phyloP scores from a whole-genome alignment of 2,888 invertebrate species.

The Plemyria rubiginata region DNA sequence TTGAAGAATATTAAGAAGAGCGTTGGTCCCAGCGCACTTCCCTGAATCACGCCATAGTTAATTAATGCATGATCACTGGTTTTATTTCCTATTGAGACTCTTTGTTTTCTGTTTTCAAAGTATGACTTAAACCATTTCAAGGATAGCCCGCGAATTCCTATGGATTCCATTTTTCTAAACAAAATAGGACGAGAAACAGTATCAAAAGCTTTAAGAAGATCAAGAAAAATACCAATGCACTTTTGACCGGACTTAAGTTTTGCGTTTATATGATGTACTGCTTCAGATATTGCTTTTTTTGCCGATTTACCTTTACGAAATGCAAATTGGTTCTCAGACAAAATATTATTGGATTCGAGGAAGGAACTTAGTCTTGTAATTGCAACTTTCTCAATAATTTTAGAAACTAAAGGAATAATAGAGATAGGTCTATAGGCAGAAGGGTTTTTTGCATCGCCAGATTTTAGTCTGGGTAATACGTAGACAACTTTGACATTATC shows the following conservation, averaged over 20 bases:
- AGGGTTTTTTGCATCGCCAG: constrained; percentile 6
- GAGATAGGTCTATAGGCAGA: constrained; percentile 21
- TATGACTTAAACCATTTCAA: constrained; percentile 29
- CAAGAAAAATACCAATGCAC: constrained; percentile 29
- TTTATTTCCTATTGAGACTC: constrained; percentile 1
- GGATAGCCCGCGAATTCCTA: constrained; percentile 21
- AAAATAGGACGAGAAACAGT: constrained; percentile 29
- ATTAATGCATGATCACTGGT: constrained; percentile 11
- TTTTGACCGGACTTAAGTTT: constrained; percentile 14
- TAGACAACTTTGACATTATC: constrained; percentile 9
- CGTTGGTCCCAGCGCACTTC: constrained; percentile 12
- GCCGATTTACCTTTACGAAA: constrained; percentile 9
- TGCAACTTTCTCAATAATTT: constrained; percentile 16
- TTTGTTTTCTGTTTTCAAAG: constrained; percentile 23
- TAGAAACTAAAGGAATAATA: neutral
- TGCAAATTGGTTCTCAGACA: constrained; percentile 15
- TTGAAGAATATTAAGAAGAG: constrained; percentile 26
- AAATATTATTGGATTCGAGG: constrained; percentile 17
- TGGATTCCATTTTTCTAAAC: constrained; percentile 24
- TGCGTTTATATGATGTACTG: constrained; percentile 4
- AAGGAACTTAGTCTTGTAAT: constrained; percentile 4
- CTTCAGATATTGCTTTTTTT: constrained; percentile 18
- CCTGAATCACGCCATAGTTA: constrained; percentile 22
- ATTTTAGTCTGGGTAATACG: constrained; percentile 4
- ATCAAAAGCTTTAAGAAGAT: constrained; percentile 30